Percentiles rank a stretch among this genome's conserved stretches.
These are phyloP conservation scores for Mnemiopsis leidyi DNA, from an alignment of 37 sponge, comb jelly and placozoan species.

Conservation along the genomic window DNA sequence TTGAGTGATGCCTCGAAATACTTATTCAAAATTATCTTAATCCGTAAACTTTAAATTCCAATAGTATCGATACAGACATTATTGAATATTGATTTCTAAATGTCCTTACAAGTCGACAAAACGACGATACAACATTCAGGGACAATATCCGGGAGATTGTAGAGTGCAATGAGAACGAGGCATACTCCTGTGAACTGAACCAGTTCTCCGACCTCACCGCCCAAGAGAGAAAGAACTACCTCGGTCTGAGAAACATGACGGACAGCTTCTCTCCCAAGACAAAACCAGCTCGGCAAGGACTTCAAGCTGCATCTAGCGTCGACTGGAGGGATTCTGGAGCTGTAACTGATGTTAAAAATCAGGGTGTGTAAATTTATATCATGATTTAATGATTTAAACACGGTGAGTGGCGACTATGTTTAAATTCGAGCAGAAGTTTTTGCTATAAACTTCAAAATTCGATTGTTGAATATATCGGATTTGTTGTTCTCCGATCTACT, in stretches of 20 bases:
- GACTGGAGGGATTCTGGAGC: conserved; percentile 42
- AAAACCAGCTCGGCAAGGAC: neutral
- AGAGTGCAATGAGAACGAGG: conserved; percentile 33
- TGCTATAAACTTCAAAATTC: too few relatives aligned
- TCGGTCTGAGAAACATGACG: conserved; percentile 38
- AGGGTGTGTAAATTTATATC: neutral
- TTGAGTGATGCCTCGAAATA: too few relatives aligned
- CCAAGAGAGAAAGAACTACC: conserved; percentile 13
- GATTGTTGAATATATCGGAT: too few relatives aligned
- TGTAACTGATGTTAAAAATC: conserved; percentile 32
- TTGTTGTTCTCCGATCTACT: too few relatives aligned
- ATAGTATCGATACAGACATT: too few relatives aligned
- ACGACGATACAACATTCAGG: too few relatives aligned
- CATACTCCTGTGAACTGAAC: neutral
- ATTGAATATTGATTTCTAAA: too few relatives aligned
- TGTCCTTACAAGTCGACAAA: too few relatives aligned
- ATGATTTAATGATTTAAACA: neutral
- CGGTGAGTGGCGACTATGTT: too few relatives aligned
- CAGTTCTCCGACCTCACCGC: conserved; percentile 39
- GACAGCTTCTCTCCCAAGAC: neutral
- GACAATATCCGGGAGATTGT: neutral
- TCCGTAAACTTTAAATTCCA: too few relatives aligned
- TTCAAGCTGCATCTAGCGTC: neutral
- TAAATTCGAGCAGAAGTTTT: too few relatives aligned
- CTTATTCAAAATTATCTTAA: too few relatives aligned